A percentile compares a stretch with the other conserved stretches of the same genome.
Evolutionary conservation across 2,113 vertebrate species (phyloP).

Genomic region (Heterochromis multidens): DNA sequence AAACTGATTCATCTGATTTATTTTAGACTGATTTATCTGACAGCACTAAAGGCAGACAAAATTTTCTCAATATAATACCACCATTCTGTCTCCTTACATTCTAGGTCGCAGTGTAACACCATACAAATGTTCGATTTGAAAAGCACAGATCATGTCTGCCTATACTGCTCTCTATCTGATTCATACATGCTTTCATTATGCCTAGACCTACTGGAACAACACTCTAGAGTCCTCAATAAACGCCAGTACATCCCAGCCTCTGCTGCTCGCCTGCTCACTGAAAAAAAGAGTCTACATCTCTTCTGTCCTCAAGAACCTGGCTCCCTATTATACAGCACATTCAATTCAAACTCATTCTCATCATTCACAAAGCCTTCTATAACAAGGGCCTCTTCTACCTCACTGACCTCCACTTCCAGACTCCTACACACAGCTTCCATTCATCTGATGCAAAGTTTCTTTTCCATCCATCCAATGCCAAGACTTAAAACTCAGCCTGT

Average conservation of each 20-base stretch:
- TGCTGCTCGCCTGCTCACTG: not conserved
- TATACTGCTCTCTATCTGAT: not conserved
- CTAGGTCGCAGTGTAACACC: not conserved
- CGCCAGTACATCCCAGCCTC: not conserved
- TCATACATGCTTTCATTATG: not conserved
- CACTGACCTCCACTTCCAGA: not conserved
- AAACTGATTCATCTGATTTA: too few relatives aligned
- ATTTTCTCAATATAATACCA: too few relatives aligned
- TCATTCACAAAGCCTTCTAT: not conserved
- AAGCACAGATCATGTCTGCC: not conserved
- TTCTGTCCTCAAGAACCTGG: not conserved
- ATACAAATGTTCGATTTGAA: not conserved
- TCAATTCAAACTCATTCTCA: not conserved
- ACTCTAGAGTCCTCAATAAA: not conserved
- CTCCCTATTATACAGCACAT: not conserved
- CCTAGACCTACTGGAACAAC: not conserved
- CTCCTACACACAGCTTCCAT: not conserved
- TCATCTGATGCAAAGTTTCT: not conserved
- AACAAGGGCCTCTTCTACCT: not conserved
- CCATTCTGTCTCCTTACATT: not conserved
- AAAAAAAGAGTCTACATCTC: not conserved
- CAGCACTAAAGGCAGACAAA: not conserved
- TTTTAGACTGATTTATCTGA: not conserved
- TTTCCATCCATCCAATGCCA: not conserved
- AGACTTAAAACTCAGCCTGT: not conserved